Base-by-base conservation (phyloP, 2,113 vertebrate species). In the Pelobates fuscus region DNA sequence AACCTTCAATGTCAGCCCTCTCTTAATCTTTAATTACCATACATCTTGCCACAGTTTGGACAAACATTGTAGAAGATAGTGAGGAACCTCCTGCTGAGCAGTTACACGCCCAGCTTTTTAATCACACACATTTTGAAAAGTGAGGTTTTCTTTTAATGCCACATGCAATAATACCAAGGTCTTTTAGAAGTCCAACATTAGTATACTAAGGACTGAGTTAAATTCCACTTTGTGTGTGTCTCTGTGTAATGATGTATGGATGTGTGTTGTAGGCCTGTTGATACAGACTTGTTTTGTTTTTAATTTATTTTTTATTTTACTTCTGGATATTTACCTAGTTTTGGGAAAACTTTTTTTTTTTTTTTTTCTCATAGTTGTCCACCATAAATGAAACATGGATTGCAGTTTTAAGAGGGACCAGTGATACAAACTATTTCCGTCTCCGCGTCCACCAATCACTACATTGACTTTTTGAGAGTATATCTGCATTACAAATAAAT, bases 161-260 rank as follows among this genome's bases (percentile, higher is more conserved):
- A 74, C 61, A 66, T 66, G 71, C 71, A 74, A 66, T 74, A 74
- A 68, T 43, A 54, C 27, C 15, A 27, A 49, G 43, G 49, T 61
- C 62, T 74, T n/a, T 52, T 24, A 55, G 71, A 49, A 49, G 41
- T 74, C 30, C 61, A 58, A 27, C 27, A 58, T 23, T 54, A 17
- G 11, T 49, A 1, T 17, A 18, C 17, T 5, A 49, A 49, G 44
- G 44, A 49, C 1, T 14, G 44, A 49, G 44, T 37, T 49, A 49
- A 49, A 12, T 15, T 17, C 5, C 44, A 49, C 17, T 49, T 49
- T 17, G 17, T 46, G 17, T 46, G 44, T 49, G 44, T 49, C 8
- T 49, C 12, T 49, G 15, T 49, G 44, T 49, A 18, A 12, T 14
- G 5, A 49, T 49, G 15, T 49, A 14, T 49, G 12, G 10, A 1